Conservation (phyloP, 2,888 invertebrate genomes). For the Diogma glabrata region DNA sequence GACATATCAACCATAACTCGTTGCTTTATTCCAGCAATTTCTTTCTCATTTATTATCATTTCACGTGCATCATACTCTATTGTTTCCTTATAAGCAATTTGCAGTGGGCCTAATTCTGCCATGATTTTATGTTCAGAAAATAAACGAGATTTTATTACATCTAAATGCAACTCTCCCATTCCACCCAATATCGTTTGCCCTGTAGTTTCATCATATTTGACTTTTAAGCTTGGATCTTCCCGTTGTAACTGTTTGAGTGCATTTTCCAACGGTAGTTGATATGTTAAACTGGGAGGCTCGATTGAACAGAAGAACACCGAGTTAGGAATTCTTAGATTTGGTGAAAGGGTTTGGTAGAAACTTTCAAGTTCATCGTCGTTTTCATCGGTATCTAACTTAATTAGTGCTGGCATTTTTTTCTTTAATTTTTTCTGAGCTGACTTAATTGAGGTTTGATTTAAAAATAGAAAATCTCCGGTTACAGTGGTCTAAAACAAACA, state of each 20-base stretch:
- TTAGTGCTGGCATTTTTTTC: conserved; percentile 19
- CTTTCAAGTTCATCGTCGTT: conserved; percentile 33
- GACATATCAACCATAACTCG: conserved; percentile 30
- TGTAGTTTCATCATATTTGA: conserved; percentile 62
- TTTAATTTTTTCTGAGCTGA: conserved; percentile 42
- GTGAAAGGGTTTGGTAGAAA: too few relatives aligned
- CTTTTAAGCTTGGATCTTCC: conserved; percentile 85
- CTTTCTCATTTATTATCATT: conserved; percentile 29
- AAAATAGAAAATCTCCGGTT: conserved; percentile 65
- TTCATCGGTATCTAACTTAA: not conserved
- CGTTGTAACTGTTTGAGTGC: conserved; percentile 70
- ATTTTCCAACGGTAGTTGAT: conserved; percentile 62
- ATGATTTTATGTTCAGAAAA: conserved; percentile 81
- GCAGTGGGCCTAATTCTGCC: conserved; percentile 78
- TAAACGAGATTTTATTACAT: conserved; percentile 83
- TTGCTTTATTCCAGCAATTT: conserved; percentile 35
- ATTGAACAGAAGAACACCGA: conserved; percentile 96
- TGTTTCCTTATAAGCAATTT: conserved; percentile 84
- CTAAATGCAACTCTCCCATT: conserved; percentile 97
- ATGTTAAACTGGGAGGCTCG: conserved; percentile 73
- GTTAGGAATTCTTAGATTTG: conserved; percentile 59
- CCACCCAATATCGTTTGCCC: conserved; percentile 81
- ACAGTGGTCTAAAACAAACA: conserved; percentile 42
- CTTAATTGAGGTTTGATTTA: conserved; percentile 42
- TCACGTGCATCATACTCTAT: conserved; percentile 32